A percentile compares a stretch with the other conserved stretches of the same genome.
Evolutionary conservation across 2,888 invertebrate genomes (phyloP).

Genomic region (Conistra vaccinii): DNA sequence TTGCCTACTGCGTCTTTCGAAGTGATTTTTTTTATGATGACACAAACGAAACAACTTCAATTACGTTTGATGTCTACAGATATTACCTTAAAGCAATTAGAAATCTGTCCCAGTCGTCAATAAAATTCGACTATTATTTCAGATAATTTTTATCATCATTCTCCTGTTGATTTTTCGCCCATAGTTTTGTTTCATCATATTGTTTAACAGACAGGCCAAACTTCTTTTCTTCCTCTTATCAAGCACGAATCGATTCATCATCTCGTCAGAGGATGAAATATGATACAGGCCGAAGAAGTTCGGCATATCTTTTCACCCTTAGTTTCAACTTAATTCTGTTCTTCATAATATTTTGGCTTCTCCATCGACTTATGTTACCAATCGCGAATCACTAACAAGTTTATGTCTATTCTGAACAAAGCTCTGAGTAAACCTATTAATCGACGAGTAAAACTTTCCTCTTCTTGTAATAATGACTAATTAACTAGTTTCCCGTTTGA

Average conservation of each 20-base stretch:
- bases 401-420: not conserved
- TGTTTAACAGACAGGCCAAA: not conserved
- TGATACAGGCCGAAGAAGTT: not conserved
- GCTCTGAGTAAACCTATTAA: not conserved
- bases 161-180: not conserved
- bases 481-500: slow-evolving; percentile 26
- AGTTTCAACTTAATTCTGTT: not conserved
- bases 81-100: not conserved
- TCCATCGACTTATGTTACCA: not conserved
- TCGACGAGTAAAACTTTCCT: slow-evolving; percentile 33
- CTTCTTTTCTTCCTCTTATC: not conserved
- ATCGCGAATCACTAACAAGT: not conserved
- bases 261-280: not conserved
- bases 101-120: not conserved
- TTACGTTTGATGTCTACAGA: not conserved
- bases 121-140: not conserved
- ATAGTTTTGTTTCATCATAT: not conserved
- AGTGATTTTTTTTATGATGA: slow-evolving; percentile 15
- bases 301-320: no score
- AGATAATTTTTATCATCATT: not conserved
- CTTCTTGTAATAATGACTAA: slow-evolving; percentile 15
- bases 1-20: slow-evolving; percentile 12
- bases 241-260: not conserved
- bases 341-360: not conserved
- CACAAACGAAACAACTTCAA: slow-evolving; percentile 5